A percentile compares a stretch with the other conserved stretches of the same genome.
These are phyloP conservation scores for Cacajao melanocephalus DNA, from an alignment of 2,797 vertebrate species.

Conservation along the genomic window DNA sequence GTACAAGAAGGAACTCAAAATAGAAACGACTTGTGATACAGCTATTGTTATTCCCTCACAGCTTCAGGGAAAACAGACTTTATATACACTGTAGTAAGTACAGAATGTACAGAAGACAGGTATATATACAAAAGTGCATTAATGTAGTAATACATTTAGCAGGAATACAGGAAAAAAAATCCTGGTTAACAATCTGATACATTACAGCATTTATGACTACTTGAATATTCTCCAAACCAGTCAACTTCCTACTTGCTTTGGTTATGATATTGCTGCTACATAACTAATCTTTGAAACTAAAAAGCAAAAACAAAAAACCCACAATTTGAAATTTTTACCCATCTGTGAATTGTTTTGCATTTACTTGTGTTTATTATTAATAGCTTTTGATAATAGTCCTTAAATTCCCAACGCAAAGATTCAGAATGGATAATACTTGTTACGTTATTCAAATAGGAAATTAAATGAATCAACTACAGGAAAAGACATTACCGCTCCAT, in stretches of 20 bases:
- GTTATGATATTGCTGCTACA: constrained; percentile 81
- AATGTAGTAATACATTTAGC: constrained; percentile 80
- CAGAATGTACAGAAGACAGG: constrained; percentile 84
- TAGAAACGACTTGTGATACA: constrained; percentile 70
- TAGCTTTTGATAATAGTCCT: constrained; percentile 58
- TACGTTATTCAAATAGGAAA: constrained; percentile 60
- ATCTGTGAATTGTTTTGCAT: constrained; percentile 72
- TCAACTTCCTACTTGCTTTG: constrained; percentile 82
- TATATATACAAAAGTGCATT: constrained; percentile 86
- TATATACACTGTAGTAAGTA: constrained; percentile 84
- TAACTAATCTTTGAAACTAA: constrained; percentile 62
- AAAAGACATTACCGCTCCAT: constrained; percentile 56
- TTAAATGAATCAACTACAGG: constrained; percentile 54
- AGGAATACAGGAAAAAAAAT: constrained; percentile 74
- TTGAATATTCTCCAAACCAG: constrained; percentile 73
- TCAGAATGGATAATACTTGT: constrained; percentile 55
- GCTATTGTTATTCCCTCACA: constrained; percentile 77
- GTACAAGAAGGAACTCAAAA: constrained; percentile 81
- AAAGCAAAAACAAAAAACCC: neutral
- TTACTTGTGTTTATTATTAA: constrained; percentile 51
- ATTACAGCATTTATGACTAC: constrained; percentile 74
- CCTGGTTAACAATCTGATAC: constrained; percentile 77
- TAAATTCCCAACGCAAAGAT: constrained; percentile 63
- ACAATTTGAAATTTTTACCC: constrained; percentile 66
- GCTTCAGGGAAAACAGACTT: constrained; percentile 78